Base-by-base conservation (phyloP, 2,888 invertebrate genomes). In the Trachelus tabidus region DNA sequence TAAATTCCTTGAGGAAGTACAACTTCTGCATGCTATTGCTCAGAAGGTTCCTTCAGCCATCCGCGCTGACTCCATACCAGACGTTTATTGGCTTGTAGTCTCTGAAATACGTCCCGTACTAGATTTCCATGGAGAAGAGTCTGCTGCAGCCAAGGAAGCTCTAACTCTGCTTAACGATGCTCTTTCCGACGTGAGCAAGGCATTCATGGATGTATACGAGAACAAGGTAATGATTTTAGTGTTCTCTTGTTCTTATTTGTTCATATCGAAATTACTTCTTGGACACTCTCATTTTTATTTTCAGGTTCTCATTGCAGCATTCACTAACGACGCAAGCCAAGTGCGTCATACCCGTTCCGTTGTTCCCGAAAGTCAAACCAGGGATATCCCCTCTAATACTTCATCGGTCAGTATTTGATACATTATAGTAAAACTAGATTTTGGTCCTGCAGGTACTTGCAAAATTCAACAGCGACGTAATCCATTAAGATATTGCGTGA, bases 31-130 rank as follows among this genome's bases (percentile, higher is more conserved):
- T 85, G 93, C 93, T 73, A 93, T 95, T 81, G 93, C 93, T 80
- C 90, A 93, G 34, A 94, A 93, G 92, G 92, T 93, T 85, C 85
- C 91, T 77, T 93, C 93, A 71, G 92, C 89, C 0, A 88, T 94
- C 11, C 90, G 90, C 75, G 90, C 93, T 75, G 94, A 95, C 87
- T 93, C 93, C 78, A 90, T 93, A 75, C 93, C 95, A 75, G 95
- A 95, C 89, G 93, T 95, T 84, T 95, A 93, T 89, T 94, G 95
- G 94, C 93, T 96, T 84, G 94, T 94, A 80, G 92, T 95, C 83
- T 92, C 93, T 71, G 93, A 94, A 12, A 92, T 96, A 34, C 94
- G 94, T 86, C 92, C 94, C 12, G 90, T 96, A 33, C 92, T 94
- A 30, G 95, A 95, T 87, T 92, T 92, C 77, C 94, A 96, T 88